Evolutionary conservation across 30 jellyfish, hydroid and myxozoan species (phyloP), one percentile per base, ranked within the genome.

Genomic region (Morbakka virulenta): DNA sequence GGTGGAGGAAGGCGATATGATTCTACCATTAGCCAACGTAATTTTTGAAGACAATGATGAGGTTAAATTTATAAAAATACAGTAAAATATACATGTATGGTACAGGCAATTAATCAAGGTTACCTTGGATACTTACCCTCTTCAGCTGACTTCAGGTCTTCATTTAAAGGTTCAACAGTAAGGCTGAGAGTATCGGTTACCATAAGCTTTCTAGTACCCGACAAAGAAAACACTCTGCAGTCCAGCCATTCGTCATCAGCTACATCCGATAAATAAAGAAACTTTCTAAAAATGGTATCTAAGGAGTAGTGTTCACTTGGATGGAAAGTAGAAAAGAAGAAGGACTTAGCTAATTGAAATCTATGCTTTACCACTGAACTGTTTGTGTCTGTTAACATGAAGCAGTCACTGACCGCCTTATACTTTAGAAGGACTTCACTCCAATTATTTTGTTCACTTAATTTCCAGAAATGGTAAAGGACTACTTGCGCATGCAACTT

Each of bases 401-500:
- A 92, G 49, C 94, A 69, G 21, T 81, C 41, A 13, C 69, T 77
- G 17, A 92, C 30, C 30, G 74, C 32, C 1, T 70, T 26, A 50
- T 33, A 85, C 65, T 85, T 72, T 21, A 73, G 47, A 34, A 72
- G 9, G 29, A 92, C 30, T 21, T 74, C 64, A 14, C 2, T 52
- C 0, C 62, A 63, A 11, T 71, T 34, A 27, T 84, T 85, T 32
- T 57, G 2, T 36, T 53, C 84, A 52, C 64, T 53, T 50, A 77
- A 89, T 12, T 92, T 79, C 96, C 98, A 85, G 22, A 92, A 27
- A 52, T 32, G 61, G 69, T 80, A 33, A 33, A 92, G 4, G 25
- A 77, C 93, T 31, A 68, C 83, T 52, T 82, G 95, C 14, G 98
- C 95, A 32, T 73, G 87, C 73, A 92, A 79, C 51, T 96, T 71